phyloP scores from a whole-genome alignment of 53 echinoderm and acorn worm species.

The Actinopyga echinites region DNA sequence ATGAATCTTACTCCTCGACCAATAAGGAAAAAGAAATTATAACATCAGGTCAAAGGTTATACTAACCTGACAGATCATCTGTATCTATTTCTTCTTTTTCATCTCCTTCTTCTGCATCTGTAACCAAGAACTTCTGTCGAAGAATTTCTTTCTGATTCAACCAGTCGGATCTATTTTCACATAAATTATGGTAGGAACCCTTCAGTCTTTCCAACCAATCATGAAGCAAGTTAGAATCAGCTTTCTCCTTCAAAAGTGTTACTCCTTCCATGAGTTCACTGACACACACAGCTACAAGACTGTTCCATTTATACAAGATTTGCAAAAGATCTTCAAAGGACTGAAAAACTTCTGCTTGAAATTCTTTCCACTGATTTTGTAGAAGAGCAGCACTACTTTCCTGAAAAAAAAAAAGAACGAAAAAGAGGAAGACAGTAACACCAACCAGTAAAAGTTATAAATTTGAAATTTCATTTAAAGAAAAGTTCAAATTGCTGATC shows the following conservation, averaged over 20 bases:
- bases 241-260: constrained; percentile 1
- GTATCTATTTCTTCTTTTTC: constrained; percentile 61
- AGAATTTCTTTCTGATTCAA: constrained; percentile 36
- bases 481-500: too few species aligned
- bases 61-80: constrained; percentile 21
- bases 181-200: constrained; percentile 10
- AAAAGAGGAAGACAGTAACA: not conserved
- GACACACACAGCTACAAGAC: constrained; percentile 10
- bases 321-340: constrained; percentile 18
- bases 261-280: constrained; percentile 20
- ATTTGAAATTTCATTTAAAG: too few species aligned
- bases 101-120: constrained; percentile 64
- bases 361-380: constrained; percentile 28
- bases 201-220: constrained; percentile 31
- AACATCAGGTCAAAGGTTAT: too few species aligned
- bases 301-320: constrained; percentile 12
- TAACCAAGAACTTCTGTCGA: constrained; percentile 71
- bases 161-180: constrained; percentile 45
- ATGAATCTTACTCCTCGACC: too few species aligned
- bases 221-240: constrained; percentile 7
- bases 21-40: too few species aligned
- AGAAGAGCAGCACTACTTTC: not conserved
- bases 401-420: not conserved
- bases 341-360: constrained; percentile 12
- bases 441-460: too few species aligned